These are phyloP conservation scores for Leptopilina clavipes DNA, from an alignment of 1,140 invertebrate genomes.

Conservation along the genomic window DNA sequence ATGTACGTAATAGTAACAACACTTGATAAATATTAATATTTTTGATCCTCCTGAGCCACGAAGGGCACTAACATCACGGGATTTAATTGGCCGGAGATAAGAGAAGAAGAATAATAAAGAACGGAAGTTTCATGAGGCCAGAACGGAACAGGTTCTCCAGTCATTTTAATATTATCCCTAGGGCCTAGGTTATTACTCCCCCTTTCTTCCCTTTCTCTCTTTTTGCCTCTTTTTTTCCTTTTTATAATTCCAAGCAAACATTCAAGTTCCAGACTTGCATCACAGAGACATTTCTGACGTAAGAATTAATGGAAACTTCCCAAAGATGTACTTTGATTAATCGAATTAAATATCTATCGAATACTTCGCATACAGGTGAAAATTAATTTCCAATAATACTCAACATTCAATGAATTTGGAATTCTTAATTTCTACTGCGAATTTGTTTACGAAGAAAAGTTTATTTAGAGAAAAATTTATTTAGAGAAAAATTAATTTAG, in stretches of 20 bases:
- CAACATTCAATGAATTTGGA: no score
- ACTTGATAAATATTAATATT: neutral
- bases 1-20: no score
- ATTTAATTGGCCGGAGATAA: slow-evolving; percentile 13
- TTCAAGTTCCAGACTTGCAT: slow-evolving; percentile 13
- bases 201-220: neutral
- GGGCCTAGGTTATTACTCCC: neutral
- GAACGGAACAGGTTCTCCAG: slow-evolving; percentile 22
- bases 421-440: no score
- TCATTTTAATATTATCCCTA: slow-evolving; percentile 23
- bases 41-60: neutral
- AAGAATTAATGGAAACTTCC: neutral
- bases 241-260: neutral
- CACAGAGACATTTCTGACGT: neutral
- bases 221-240: neutral
- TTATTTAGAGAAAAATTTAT: no score
- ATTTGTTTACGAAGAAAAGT: no score
- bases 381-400: no score
- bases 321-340: no score
- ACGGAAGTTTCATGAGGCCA: slow-evolving; percentile 1
- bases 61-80: neutral
- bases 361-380: no score
- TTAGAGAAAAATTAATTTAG: no score
- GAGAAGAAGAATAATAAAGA: slow-evolving; percentile 28
- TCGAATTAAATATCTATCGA: no score